A percentile compares a stretch with the other conserved stretches of the same genome.
These are phyloP conservation scores for Drosophila atripex DNA, from an alignment of 2,888 invertebrate species.

Conservation along the genomic window DNA sequence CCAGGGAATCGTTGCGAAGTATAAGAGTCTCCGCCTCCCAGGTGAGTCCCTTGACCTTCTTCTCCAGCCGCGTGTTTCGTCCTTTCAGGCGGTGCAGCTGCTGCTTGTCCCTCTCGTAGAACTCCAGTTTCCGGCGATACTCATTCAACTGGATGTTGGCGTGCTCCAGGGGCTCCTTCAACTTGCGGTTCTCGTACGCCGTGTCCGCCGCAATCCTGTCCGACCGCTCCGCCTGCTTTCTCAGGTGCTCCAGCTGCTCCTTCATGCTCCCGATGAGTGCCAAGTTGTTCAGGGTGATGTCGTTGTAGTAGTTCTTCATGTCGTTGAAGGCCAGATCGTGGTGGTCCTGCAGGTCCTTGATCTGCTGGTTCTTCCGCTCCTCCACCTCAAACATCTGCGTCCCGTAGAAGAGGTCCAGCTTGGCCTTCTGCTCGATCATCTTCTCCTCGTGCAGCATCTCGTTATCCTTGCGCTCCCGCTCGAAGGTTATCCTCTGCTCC, in stretches of 20 bases:
- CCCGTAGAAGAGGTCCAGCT: conserved; percentile 89
- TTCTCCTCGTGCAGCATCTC: conserved; percentile 86
- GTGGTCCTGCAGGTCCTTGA: conserved; percentile 90
- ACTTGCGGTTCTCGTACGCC: conserved; percentile 89
- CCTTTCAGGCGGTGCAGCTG: conserved; percentile 85
- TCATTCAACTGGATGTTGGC: conserved; percentile 90
- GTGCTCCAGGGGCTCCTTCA: conserved; percentile 89
- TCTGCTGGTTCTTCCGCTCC: conserved; percentile 94
- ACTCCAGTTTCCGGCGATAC: conserved; percentile 90
- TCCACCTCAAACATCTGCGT: conserved; percentile 95
- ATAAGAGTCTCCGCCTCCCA: conserved; percentile 89
- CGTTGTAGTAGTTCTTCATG: conserved; percentile 97
- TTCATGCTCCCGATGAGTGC: conserved; percentile 95
- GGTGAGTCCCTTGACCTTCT: conserved; percentile 86
- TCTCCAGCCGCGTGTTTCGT: conserved; percentile 81
- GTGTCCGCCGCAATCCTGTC: conserved; percentile 86
- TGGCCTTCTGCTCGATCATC: conserved; percentile 88
- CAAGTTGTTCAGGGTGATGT: conserved; percentile 96
- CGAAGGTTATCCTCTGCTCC: conserved; percentile 87
- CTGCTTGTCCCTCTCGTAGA: conserved; percentile 93
- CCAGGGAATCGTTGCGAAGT: conserved; percentile 90
- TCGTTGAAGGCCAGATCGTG: conserved; percentile 94
- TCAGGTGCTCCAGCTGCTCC: conserved; percentile 91
- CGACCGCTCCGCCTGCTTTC: conserved; percentile 91
- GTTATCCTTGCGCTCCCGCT: conserved; percentile 88